These are phyloP conservation scores for Rousettus leschenaultii DNA, from an alignment of 2,113 vertebrate genomes.

Conservation along the genomic window DNA sequence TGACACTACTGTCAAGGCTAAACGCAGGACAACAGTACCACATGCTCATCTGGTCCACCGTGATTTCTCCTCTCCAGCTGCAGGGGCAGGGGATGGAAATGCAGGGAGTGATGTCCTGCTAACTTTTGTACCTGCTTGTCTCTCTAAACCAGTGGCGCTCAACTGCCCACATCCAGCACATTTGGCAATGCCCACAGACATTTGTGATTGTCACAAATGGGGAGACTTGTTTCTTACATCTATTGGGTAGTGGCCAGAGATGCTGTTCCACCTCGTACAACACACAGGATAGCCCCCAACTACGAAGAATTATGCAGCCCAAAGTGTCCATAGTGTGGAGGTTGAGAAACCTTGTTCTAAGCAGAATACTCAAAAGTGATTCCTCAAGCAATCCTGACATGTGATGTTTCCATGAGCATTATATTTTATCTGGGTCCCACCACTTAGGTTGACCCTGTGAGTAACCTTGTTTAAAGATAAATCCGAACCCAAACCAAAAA, in stretches of 20 bases:
- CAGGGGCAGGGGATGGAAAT: accelerated
- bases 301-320: neutral
- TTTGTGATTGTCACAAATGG: neutral
- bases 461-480: constrained; percentile 13
- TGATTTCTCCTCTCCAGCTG: neutral
- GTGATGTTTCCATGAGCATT: too few species aligned
- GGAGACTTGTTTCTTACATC: neutral
- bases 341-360: neutral
- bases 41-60: too few species aligned
- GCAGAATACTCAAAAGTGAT: neutral
- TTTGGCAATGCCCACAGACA: neutral
- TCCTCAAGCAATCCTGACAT: neutral
- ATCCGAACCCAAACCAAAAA: neutral
- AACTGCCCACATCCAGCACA: neutral
- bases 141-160: neutral
- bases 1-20: neutral
- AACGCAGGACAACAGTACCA: neutral
- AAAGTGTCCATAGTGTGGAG: neutral
- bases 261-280: neutral
- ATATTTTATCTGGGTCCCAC: neutral
- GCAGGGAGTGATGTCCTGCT: neutral
- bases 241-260: neutral
- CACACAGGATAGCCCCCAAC: neutral
- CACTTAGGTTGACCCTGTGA: neutral
- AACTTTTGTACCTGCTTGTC: neutral